A percentile compares a stretch with the other conserved stretches of the same genome.
These are phyloP conservation scores for Arge pagana DNA, from an alignment of 2,888 invertebrate genomes.

Conservation along the genomic window DNA sequence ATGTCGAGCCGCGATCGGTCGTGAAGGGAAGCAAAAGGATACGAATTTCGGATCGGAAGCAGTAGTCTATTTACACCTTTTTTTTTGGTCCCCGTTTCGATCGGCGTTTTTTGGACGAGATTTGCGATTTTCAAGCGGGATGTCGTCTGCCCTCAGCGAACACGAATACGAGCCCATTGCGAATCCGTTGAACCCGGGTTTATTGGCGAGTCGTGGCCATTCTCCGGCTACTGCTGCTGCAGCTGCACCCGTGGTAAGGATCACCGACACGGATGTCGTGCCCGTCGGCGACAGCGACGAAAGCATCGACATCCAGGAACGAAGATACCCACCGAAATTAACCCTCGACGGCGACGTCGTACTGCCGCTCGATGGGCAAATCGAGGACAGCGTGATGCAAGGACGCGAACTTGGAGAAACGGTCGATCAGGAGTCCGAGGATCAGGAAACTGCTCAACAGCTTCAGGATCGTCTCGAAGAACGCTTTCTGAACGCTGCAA, in stretches of 20 bases:
- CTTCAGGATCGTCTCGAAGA: slow-evolving; percentile 69
- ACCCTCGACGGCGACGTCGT: slow-evolving; percentile 56
- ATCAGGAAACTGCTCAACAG: slow-evolving; percentile 59
- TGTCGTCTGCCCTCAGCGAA: slow-evolving; percentile 71
- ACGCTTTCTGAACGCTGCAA: slow-evolving; percentile 65
- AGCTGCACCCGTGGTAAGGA: slow-evolving; percentile 56
- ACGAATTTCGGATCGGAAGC: too few species aligned
- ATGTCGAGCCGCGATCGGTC: not conserved
- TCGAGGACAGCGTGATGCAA: slow-evolving; percentile 57
- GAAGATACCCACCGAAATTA: slow-evolving; percentile 44
- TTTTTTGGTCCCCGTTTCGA: not conserved
- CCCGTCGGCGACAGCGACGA: slow-evolving; percentile 57
- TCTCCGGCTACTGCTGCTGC: slow-evolving; percentile 28
- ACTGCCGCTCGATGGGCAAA: slow-evolving; percentile 55
- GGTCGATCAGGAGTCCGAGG: slow-evolving; percentile 58
- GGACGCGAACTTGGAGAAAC: slow-evolving; percentile 49
- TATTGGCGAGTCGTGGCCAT: slow-evolving; percentile 16
- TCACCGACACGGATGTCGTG: slow-evolving; percentile 56
- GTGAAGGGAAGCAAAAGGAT: not conserved
- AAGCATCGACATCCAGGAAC: slow-evolving; percentile 49
- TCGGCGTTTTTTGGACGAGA: not conserved
- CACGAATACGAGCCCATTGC: slow-evolving; percentile 92
- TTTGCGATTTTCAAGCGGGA: slow-evolving; percentile 18
- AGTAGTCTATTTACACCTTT: not conserved
- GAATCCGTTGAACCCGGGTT: slow-evolving; percentile 60